Conservation (phyloP, 1,140 invertebrate genomes). For the Catajapyx aquilonaris region DNA sequence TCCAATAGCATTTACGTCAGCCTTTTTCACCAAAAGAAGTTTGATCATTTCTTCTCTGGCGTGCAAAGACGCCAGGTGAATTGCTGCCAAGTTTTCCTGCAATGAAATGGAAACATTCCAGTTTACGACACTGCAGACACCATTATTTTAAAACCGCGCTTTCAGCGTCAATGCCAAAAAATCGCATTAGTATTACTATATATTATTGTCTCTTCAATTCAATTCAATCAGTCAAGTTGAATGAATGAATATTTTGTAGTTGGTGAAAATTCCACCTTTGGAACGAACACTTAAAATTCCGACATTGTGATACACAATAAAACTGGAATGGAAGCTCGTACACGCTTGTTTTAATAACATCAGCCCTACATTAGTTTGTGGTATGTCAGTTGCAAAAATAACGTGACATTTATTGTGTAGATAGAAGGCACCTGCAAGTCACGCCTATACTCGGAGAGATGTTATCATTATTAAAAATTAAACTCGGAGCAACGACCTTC, state of each 20-base stretch:
- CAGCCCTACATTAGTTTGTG: too few relatives aligned
- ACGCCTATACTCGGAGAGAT: too few relatives aligned
- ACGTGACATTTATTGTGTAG: too few relatives aligned
- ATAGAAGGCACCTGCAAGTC: too few relatives aligned
- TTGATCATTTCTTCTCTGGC: slow-evolving; percentile 89
- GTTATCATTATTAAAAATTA: too few relatives aligned
- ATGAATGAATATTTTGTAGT: neutral
- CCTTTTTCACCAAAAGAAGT: slow-evolving; percentile 64
- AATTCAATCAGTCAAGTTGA: neutral
- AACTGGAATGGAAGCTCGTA: too few relatives aligned
- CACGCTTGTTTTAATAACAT: too few relatives aligned
- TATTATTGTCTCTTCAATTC: slow-evolving; percentile 3
- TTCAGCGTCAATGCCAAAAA: neutral
- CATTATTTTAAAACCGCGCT: slow-evolving; percentile 7
- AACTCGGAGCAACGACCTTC: too few relatives aligned
- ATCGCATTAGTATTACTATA: slow-evolving; percentile 5
- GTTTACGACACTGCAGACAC: neutral
- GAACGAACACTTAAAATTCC: too few relatives aligned
- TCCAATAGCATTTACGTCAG: slow-evolving; percentile 75
- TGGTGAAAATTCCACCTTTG: too few relatives aligned
- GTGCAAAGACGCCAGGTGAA: slow-evolving; percentile 82
- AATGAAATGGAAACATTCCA: slow-evolving; percentile 15
- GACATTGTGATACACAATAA: too few relatives aligned
- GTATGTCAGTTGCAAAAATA: too few relatives aligned
- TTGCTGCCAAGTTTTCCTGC: slow-evolving; percentile 83